phyloP scores from a whole-genome alignment of 2,888 invertebrate genomes.

The Entomobrya proxima region DNA sequence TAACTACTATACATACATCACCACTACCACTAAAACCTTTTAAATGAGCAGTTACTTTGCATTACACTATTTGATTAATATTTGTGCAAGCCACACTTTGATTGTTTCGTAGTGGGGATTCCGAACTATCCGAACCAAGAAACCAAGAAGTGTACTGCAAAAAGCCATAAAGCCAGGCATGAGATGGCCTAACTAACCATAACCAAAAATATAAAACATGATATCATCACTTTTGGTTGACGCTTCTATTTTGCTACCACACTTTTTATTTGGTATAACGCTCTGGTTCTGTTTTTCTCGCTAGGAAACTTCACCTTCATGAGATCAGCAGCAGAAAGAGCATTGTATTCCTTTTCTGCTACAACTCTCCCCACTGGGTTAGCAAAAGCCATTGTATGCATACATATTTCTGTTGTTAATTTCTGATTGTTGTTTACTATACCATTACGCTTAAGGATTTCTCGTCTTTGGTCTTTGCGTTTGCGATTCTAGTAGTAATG shows the following conservation, averaged over 20 bases:
- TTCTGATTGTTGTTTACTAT: slow-evolving; percentile 31
- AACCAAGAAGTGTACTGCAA: too few relatives aligned
- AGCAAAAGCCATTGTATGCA: neutral
- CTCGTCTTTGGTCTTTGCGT: too few relatives aligned
- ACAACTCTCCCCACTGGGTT: neutral
- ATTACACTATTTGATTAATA: too few relatives aligned
- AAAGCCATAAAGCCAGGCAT: neutral
- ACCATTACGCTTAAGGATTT: neutral
- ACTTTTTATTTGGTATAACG: neutral
- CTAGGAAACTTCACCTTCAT: too few relatives aligned
- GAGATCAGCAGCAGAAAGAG: too few relatives aligned
- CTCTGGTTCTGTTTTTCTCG: too few relatives aligned
- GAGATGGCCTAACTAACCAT: slow-evolving; percentile 49
- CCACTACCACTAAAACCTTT: too few relatives aligned
- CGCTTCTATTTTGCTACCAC: slow-evolving; percentile 12
- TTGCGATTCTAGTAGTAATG: neutral
- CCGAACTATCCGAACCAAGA: too few relatives aligned
- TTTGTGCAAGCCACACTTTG: too few relatives aligned
- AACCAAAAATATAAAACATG: slow-evolving; percentile 54
- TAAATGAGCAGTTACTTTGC: too few relatives aligned
- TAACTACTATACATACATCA: too few relatives aligned
- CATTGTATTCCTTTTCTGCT: slow-evolving; percentile 10
- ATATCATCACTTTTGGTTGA: slow-evolving; percentile 51
- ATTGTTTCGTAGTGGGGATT: too few relatives aligned
- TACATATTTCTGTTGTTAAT: slow-evolving; percentile 36